phyloP scores from a whole-genome alignment of 1,140 invertebrate genomes.

The Pararge aegeria region DNA sequence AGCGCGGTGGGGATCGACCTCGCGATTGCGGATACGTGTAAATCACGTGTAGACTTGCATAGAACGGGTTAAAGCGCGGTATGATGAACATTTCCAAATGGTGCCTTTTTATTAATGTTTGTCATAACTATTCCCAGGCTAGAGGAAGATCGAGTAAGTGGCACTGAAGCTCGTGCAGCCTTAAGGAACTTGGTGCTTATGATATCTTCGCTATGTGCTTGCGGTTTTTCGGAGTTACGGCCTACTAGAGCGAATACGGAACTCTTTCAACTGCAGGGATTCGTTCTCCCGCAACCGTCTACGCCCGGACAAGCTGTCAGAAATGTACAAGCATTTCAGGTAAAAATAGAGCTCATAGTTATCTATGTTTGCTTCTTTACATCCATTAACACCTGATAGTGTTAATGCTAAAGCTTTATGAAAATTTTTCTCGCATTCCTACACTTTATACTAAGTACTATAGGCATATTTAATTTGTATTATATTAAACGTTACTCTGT shows the following conservation, averaged over 20 bases:
- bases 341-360: slow-evolving; percentile 53
- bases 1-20: no score
- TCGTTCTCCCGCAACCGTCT: slow-evolving; percentile 93
- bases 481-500: no score
- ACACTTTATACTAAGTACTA: no score
- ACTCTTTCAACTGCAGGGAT: slow-evolving; percentile 95
- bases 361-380: background rate
- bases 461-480: no score
- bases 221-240: slow-evolving; percentile 93
- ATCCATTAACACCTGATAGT: no score
- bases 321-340: slow-evolving; percentile 97
- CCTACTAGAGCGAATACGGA: slow-evolving; percentile 92
- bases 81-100: no score
- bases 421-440: no score
- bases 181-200: slow-evolving; percentile 95
- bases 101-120: no score
- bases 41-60: no score
- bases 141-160: slow-evolving; percentile 84
- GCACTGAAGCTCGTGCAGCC: slow-evolving; percentile 91
- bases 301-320: slow-evolving; percentile 93
- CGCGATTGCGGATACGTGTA: no score
- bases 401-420: no score
- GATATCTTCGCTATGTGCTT: slow-evolving; percentile 95
- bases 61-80: no score
- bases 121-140: slow-evolving; percentile 36